Base-by-base conservation (phyloP, 1,140 invertebrate genomes). In the Solenopsis fugax region DNA sequence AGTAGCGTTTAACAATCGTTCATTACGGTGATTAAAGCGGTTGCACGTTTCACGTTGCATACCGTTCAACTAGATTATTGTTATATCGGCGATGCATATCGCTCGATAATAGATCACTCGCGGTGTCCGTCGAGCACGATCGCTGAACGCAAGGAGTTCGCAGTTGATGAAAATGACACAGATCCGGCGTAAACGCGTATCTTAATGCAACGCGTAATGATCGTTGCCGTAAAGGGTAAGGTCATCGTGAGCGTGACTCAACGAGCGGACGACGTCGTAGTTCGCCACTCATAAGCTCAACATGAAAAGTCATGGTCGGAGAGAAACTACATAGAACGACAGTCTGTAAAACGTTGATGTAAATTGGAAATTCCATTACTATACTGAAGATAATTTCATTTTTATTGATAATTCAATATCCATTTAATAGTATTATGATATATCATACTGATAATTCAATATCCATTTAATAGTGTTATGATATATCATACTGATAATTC, bases 201-300 rank as follows among this genome's bases (percentile, higher is more conserved):
- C 41, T 84, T 82, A 67, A 29, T 77, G 75, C 85, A 56, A 69
- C 13, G 77, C 37, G 24, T 84, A 76, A 77, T 37, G 48, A 18
- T 85, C 45, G 54, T 77, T 21, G 18, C n/a, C 12, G 62, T 71
- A 91, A 91, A 91, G 82, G 86, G 58, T 91, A 91, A 91, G 90
- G 86, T 89, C 78, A 29, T 50, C 69, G 56, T 34, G 54, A 78
- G 86, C 86, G 69, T 91, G 90, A 64, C 71, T 87, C 65, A 52
- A 78, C 7, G 7, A 41, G 37, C 62, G 58, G 86, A 88, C 52
- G 86, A 88, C 52, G 67, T 41, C 29, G 41, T 58, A 54, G 88
- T 86, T 12, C 48, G 60, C 62, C 76, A 78, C 50, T 89, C 71
- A 24, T 21, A 13, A 54, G 69, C 50, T 34, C 21, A 87, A 48